Percentiles rank a stretch among this genome's conserved stretches.
Evolutionary conservation across 2,888 invertebrate genomes (phyloP).

Genomic region (Netelia melanura): DNA sequence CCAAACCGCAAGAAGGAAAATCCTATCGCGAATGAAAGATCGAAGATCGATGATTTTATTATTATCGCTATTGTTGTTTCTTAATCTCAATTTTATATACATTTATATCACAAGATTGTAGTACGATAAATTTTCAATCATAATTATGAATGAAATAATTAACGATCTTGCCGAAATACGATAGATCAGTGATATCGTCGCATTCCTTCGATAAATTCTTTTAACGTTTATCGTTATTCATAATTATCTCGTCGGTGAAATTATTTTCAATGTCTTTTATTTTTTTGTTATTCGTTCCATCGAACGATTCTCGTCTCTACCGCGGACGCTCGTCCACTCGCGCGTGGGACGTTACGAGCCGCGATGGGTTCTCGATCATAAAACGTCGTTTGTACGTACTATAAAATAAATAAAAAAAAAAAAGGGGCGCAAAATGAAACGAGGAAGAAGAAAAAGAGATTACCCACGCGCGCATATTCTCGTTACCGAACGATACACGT

Average conservation of each 20-base stretch:
- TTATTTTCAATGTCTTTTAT: too few species aligned
- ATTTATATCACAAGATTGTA: background rate
- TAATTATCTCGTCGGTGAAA: too few species aligned
- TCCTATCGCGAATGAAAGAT: background rate
- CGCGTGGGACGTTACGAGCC: slow-evolving; percentile 9
- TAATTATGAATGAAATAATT: background rate
- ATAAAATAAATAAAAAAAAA: slow-evolving; percentile 21
- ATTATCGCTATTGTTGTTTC: too few species aligned
- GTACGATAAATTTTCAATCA: background rate
- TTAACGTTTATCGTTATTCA: too few species aligned
- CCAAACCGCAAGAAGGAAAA: slow-evolving; percentile 14
- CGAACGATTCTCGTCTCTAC: too few species aligned
- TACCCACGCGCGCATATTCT: slow-evolving; percentile 27
- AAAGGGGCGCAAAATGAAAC: background rate
- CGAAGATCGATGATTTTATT: background rate
- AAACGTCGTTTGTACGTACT: slow-evolving; percentile 3
- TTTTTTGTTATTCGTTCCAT: too few species aligned
- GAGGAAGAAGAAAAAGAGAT: background rate
- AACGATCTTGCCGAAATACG: too few species aligned
- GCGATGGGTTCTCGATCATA: slow-evolving; percentile 1
- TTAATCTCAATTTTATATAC: too few species aligned
- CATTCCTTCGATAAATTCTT: too few species aligned
- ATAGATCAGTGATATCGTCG: too few species aligned
- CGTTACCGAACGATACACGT: slow-evolving; percentile 28
- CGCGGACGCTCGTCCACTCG: too few species aligned